A percentile compares a stretch with the other conserved stretches of the same genome.
Conservation (phyloP, 2,113 vertebrate genomes). For the Microcebus lehilahytsara region DNA sequence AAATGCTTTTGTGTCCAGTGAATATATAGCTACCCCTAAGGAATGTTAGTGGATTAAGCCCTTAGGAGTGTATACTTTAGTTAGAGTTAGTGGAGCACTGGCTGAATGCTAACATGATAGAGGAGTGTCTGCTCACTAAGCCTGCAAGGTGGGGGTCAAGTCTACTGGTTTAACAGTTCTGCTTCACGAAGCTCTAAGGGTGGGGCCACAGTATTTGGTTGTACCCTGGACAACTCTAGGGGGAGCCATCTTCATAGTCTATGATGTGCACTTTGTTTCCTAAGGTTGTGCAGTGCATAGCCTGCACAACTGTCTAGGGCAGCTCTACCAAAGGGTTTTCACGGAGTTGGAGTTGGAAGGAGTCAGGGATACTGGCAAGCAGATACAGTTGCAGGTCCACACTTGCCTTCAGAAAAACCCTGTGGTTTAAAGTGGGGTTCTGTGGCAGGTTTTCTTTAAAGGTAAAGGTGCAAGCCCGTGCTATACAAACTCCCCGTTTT, state of each 20-base stretch:
- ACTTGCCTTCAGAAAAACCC: background rate
- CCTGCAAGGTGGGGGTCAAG: background rate
- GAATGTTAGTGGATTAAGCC: background rate
- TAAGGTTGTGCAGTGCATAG: background rate
- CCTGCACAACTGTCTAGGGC: background rate
- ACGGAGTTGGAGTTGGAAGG: background rate
- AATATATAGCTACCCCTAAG: background rate
- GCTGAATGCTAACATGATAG: background rate
- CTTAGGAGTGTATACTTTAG: background rate
- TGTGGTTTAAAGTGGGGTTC: background rate
- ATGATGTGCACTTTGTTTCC: fast-evolving
- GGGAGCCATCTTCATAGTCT: background rate
- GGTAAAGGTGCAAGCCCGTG: background rate
- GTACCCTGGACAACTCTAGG: background rate
- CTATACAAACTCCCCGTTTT: background rate
- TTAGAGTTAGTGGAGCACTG: background rate
- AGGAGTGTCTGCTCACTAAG: background rate
- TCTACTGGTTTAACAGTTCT: background rate
- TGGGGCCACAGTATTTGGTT: background rate
- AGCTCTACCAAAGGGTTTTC: background rate
- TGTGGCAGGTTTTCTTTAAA: background rate
- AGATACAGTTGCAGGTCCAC: background rate
- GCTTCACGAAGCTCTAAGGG: background rate
- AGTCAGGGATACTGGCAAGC: background rate
- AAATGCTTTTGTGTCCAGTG: background rate